These are phyloP conservation scores for Siniperca chuatsi DNA, from an alignment of 2,113 vertebrate species.

Conservation along the genomic window DNA sequence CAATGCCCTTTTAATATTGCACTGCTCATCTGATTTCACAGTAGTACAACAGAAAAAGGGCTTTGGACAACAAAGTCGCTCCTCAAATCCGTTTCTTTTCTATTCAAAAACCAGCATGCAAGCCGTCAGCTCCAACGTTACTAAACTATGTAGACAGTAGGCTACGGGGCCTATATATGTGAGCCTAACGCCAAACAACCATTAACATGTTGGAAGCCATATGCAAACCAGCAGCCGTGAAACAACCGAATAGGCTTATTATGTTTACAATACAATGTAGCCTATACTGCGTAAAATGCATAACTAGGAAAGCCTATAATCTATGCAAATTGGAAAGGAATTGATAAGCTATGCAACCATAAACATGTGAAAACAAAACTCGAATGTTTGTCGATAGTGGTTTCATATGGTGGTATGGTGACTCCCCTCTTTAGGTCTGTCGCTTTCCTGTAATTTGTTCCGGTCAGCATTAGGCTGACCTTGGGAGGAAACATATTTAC, in stretches of 20 bases:
- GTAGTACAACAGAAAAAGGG: slow-evolving; percentile 98
- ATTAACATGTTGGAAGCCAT: slow-evolving; percentile 39
- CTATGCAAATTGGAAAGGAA: neutral
- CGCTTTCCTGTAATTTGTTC: slow-evolving; percentile 16
- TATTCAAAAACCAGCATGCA: slow-evolving; percentile 29
- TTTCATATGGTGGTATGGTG: neutral
- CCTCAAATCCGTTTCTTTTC: slow-evolving; percentile 57
- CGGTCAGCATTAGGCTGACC: slow-evolving; percentile 6
- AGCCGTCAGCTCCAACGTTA: slow-evolving; percentile 29
- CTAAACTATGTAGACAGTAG: slow-evolving; percentile 43
- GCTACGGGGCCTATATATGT: neutral
- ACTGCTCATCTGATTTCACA: slow-evolving; percentile 95
- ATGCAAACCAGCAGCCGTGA: slow-evolving; percentile 63
- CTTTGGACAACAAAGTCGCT: slow-evolving; percentile 87
- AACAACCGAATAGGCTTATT: slow-evolving; percentile 56
- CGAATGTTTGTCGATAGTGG: neutral
- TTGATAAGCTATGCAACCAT: neutral
- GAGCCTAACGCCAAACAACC: slow-evolving; percentile 11
- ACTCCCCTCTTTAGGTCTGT: neutral
- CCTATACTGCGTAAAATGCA: slow-evolving; percentile 11
- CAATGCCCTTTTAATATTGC: slow-evolving; percentile 99
- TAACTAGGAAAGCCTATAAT: neutral
- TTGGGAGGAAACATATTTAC: neutral
- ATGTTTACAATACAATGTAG: slow-evolving; percentile 19
- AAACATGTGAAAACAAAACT: neutral